Conservation (phyloP, 2,888 invertebrate genomes). For the Cheilosia vulpina region DNA sequence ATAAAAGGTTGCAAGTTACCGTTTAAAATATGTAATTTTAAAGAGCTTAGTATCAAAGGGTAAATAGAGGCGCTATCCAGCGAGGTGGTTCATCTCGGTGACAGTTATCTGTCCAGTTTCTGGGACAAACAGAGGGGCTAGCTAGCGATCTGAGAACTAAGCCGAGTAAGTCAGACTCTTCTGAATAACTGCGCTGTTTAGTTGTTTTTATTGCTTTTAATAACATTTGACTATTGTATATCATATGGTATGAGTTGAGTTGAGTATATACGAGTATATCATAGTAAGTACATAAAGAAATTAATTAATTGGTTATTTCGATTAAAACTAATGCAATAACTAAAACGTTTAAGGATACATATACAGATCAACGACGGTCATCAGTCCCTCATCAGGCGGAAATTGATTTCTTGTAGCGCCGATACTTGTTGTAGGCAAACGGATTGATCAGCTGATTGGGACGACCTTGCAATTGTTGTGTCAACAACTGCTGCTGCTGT, state of each 20-base stretch:
- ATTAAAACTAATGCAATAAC: slow-evolving; percentile 21
- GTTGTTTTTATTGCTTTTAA: slow-evolving; percentile 36
- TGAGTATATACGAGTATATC: slow-evolving; percentile 25
- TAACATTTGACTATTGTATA: slow-evolving; percentile 43
- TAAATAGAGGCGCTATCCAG: no score
- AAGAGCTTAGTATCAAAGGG: no score
- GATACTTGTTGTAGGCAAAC: slow-evolving; percentile 81
- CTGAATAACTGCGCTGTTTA: not conserved
- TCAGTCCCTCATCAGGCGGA: not conserved
- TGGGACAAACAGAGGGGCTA: no score
- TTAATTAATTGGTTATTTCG: slow-evolving; percentile 13
- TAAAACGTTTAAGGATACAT: slow-evolving; percentile 4
- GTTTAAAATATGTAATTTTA: no score
- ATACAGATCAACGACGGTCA: not conserved
- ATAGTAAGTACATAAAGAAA: not conserved
- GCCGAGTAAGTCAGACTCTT: no score
- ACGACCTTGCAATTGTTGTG: slow-evolving; percentile 81
- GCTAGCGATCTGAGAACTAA: no score
- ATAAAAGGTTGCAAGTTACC: no score
- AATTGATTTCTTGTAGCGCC: slow-evolving; percentile 81
- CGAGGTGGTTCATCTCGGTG: no score
- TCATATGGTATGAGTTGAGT: slow-evolving; percentile 24
- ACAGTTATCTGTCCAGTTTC: no score
- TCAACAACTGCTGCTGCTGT: slow-evolving; percentile 79
- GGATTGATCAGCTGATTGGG: slow-evolving; percentile 82